Evolutionary conservation across 2,797 vertebrate species (phyloP), one percentile per base, ranked within the genome.

Genomic region (Poeciliopsis turneri): DNA sequence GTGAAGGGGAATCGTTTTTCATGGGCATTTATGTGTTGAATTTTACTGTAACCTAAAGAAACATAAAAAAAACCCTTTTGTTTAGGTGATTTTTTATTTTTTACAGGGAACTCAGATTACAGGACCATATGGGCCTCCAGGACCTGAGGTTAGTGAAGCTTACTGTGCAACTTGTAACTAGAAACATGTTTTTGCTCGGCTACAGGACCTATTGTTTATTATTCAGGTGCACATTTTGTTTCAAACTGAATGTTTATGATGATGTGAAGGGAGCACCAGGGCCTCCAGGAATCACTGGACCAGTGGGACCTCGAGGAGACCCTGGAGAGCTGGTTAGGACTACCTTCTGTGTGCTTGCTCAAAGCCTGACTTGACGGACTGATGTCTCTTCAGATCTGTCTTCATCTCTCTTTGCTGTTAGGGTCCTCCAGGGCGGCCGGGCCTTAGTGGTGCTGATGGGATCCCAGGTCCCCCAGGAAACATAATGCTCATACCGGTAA

Each of bases 401-500:
- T 57, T 79, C 41, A 28, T 88, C 47, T 82, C 72, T 82, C 59
- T 83, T 72, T 84, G 74, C 64, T 81, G 61, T 5, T 82, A 99
- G 98, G 98, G 98, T 39, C 97, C 97, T n/a, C 94, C 92, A 4
- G 98, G 98, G 11, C 95, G 95, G 3, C 94, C 96, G 0, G 98
- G 98, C 20, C 96, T 98, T n/a, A 96, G 95, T 5, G 98, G 98
- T 80, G 97, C 97, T 2, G 97, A 98, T 72, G 98, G 98, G 76
- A 96, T 98, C 82, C 97, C 96, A 0, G 98, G 98, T 73, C 98
- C 97, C 4, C 97, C 98, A 2, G 98, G 98, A 81, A 99, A 98
- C 25, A 96, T 99, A 95, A 94, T 99, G 23, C 96, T 99, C 95
- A 85, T 99, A 84, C 98, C 98, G 75, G 98, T 99, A 93, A 92